phyloP scores from a whole-genome alignment of 2,797 vertebrate genomes.

The Peromyscus nudipes region DNA sequence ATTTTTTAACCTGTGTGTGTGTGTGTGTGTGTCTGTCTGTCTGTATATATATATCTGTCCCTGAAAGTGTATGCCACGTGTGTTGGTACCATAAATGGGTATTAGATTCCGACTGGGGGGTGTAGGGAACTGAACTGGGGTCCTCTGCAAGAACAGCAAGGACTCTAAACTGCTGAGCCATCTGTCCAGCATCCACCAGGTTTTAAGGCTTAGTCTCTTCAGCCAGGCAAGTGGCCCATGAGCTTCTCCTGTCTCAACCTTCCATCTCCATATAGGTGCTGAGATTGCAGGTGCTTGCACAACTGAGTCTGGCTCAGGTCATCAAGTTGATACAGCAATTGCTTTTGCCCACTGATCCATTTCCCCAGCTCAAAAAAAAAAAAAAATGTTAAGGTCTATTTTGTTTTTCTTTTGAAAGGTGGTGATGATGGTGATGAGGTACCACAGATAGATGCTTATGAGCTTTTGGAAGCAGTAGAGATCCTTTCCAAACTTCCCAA shows the following conservation, averaged over 20 bases:
- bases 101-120: background rate
- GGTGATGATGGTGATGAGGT: conserved; percentile 91
- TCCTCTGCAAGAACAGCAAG: background rate
- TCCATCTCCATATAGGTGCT: background rate
- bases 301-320: background rate
- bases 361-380: background rate
- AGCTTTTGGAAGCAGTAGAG: conserved; percentile 96
- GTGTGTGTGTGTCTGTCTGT: too few species aligned
- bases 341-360: background rate
- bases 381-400: background rate
- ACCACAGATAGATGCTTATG: conserved; percentile 95
- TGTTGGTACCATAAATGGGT: background rate
- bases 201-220: background rate
- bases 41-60: background rate
- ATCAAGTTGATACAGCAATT: background rate
- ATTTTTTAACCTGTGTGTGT: background rate
- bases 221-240: background rate
- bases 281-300: background rate
- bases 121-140: background rate
- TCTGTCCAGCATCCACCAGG: too few species aligned
- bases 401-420: conserved; percentile 82
- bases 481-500: conserved; percentile 98
- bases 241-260: background rate
- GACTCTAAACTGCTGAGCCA: background rate
- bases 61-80: background rate